phyloP scores from a whole-genome alignment of 2,797 vertebrate species.

The Pseudopleuronectes americanus region DNA sequence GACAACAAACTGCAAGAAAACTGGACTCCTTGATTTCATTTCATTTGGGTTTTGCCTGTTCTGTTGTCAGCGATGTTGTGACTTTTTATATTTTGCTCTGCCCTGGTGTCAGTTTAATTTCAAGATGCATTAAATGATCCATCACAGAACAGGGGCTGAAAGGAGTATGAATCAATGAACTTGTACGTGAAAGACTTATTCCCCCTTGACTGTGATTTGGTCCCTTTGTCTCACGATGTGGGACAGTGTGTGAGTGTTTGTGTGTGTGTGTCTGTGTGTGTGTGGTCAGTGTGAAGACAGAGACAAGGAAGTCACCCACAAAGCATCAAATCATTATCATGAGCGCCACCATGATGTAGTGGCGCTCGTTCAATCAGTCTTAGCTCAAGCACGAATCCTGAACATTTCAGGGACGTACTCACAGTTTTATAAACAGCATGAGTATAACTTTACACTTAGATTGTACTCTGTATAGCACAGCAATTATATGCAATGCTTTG shows the following conservation, averaged over 20 bases:
- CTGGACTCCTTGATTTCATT: constrained; percentile 27
- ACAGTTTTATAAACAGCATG: constrained; percentile 19
- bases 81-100: constrained; percentile 39
- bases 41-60: constrained; percentile 51
- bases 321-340: not conserved
- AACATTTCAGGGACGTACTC: constrained; percentile 23
- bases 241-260: constrained; percentile 4
- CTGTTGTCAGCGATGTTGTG: constrained; percentile 46
- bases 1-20: constrained; percentile 32
- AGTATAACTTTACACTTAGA: constrained; percentile 17
- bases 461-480: constrained; percentile 42
- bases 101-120: constrained; percentile 36
- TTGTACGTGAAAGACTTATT: constrained; percentile 9
- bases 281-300: constrained; percentile 10
- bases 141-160: not conserved
- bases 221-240: constrained; percentile 39
- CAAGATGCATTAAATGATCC: constrained; percentile 20
- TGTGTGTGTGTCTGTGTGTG: constrained; percentile 7
- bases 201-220: constrained; percentile 9
- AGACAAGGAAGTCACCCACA: constrained; percentile 15
- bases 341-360: not conserved
- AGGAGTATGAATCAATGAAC: constrained; percentile 7
- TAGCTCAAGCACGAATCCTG: constrained; percentile 14
- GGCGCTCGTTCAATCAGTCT: not conserved
- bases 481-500: constrained; percentile 13